Conservation (phyloP, 1,140 invertebrate species). For the Dufourea novaeangliae region DNA sequence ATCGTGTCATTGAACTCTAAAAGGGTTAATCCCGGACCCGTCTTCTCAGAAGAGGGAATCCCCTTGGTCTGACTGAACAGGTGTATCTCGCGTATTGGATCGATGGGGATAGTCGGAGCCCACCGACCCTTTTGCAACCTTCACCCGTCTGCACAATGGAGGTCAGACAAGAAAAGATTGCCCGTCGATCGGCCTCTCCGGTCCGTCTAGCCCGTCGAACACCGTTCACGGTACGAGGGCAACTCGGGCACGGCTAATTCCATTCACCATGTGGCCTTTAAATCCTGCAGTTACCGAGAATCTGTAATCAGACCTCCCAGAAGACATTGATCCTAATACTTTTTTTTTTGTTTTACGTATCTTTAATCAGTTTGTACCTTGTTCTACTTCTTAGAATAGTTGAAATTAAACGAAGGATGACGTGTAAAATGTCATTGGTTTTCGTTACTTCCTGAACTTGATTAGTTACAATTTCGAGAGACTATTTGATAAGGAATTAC, state of each 20-base stretch:
- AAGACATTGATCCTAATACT: too few relatives aligned
- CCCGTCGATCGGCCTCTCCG: background rate
- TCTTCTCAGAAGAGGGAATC: background rate
- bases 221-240: background rate
- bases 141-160: slow-evolving; percentile 20
- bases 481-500: too few relatives aligned
- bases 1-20: too few relatives aligned
- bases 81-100: slow-evolving; percentile 2
- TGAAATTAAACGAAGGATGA: too few relatives aligned
- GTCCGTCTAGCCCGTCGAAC: background rate
- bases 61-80: background rate
- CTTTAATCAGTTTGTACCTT: too few relatives aligned
- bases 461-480: too few relatives aligned
- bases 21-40: slow-evolving; percentile 6
- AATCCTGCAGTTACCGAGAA: too few relatives aligned
- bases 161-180: slow-evolving; percentile 5
- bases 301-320: too few relatives aligned
- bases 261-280: background rate
- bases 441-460: too few relatives aligned
- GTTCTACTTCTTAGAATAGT: too few relatives aligned
- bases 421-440: too few relatives aligned
- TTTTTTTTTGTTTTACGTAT: too few relatives aligned
- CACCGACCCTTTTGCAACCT: slow-evolving; percentile 9
- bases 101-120: background rate
- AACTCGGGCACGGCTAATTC: background rate